Evolutionary conservation across 2,797 vertebrate genomes (phyloP).

Genomic region (Phrynocephalus guinanensis): DNA sequence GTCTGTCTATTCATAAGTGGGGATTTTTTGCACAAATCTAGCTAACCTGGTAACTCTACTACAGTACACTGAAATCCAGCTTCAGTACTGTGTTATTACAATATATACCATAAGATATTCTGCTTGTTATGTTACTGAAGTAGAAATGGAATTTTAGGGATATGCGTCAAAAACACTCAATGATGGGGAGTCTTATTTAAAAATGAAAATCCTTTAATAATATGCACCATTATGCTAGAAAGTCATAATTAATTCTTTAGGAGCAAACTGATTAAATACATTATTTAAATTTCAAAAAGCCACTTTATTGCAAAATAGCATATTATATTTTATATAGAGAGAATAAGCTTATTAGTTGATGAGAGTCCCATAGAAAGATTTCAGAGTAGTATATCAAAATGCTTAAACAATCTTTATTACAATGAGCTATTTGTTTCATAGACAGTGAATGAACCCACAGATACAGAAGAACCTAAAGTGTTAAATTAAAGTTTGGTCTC

Average conservation of each 20-base stretch:
- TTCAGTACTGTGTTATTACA: too few relatives aligned
- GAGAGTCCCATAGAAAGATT: slow-evolving; percentile 54
- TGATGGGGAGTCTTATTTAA: slow-evolving; percentile 54
- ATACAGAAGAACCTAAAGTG: slow-evolving; percentile 1
- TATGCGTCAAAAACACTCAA: not conserved
- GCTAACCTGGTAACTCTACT: too few relatives aligned
- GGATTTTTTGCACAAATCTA: too few relatives aligned
- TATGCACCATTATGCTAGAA: slow-evolving; percentile 62
- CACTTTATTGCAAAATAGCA: slow-evolving; percentile 61
- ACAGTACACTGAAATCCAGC: too few relatives aligned
- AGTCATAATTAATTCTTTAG: slow-evolving; percentile 66
- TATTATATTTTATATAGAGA: slow-evolving; percentile 13
- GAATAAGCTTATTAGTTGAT: slow-evolving; percentile 55
- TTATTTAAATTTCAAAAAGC: slow-evolving; percentile 62
- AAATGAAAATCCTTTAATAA: slow-evolving; percentile 67
- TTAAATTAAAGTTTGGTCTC: slow-evolving; percentile 42
- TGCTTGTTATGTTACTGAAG: not conserved
- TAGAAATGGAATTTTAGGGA: not conserved
- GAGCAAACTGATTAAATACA: slow-evolving; percentile 66
- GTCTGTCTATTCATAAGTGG: too few relatives aligned
- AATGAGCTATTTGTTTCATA: slow-evolving; percentile 41
- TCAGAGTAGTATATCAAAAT: slow-evolving; percentile 58
- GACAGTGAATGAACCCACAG: not conserved
- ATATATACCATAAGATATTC: not conserved
- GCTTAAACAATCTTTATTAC: slow-evolving; percentile 49